phyloP scores from a whole-genome alignment of 1,140 invertebrate genomes.

The Euwallacea similis region DNA sequence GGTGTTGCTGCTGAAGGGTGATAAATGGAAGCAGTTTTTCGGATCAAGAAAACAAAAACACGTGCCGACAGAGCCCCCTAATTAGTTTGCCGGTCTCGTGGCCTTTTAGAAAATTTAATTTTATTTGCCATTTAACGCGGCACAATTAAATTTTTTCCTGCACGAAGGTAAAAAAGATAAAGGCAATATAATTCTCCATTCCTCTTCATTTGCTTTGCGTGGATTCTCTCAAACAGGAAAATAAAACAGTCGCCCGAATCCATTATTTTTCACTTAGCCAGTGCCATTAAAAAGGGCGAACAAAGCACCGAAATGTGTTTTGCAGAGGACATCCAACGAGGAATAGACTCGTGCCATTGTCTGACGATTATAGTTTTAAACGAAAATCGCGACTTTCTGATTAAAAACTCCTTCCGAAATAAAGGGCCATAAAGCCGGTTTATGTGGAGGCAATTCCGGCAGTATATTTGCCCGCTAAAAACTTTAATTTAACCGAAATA shows the following conservation, averaged over 20 bases:
- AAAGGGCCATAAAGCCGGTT: no score
- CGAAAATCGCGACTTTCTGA: no score
- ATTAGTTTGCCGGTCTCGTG: background rate
- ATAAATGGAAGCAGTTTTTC: no score
- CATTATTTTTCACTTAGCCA: conserved; percentile 5
- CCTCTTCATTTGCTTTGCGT: conserved; percentile 4
- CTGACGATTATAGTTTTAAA: no score
- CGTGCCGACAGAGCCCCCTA: background rate
- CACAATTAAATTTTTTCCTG: conserved; percentile 1
- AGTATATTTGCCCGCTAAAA: conserved; percentile 3
- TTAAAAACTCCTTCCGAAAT: no score
- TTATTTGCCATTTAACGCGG: background rate
- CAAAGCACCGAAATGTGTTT: no score
- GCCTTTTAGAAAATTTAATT: background rate
- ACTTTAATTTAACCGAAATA: conserved; percentile 18
- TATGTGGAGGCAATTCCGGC: background rate
- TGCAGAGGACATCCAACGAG: no score
- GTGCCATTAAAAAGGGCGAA: background rate
- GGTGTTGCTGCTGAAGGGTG: no score
- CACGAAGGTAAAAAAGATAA: background rate
- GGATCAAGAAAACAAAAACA: background rate
- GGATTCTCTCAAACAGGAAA: background rate
- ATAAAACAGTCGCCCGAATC: background rate
- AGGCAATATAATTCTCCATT: conserved; percentile 1
- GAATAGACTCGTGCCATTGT: no score